Conservation (phyloP, 2,888 invertebrate species). For the Protophormia terraenovae region DNA sequence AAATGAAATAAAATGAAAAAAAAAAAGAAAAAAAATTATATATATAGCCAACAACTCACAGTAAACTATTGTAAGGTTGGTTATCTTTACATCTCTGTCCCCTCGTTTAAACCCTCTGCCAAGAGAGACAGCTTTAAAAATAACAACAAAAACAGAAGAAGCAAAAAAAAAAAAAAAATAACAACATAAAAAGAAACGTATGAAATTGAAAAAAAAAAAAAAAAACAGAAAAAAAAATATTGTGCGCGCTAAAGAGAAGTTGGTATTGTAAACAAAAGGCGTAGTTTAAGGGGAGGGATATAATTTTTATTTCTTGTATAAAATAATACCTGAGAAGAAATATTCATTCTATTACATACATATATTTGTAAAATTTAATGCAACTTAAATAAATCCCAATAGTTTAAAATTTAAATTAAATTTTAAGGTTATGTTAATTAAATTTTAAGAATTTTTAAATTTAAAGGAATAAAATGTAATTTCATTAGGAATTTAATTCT, state of each 20-base stretch:
- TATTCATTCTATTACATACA: no score
- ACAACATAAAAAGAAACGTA: constrained; percentile 56
- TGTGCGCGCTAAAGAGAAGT: constrained; percentile 60
- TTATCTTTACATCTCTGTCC: constrained; percentile 66
- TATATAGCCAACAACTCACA: constrained; percentile 55
- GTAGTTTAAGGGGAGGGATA: constrained; percentile 1
- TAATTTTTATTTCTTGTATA: no score
- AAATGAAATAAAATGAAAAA: constrained; percentile 60
- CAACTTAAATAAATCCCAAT: no score
- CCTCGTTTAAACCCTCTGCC: constrained; percentile 52
- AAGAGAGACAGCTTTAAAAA: constrained; percentile 64
- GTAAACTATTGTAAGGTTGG: constrained; percentile 66
- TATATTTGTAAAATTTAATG: no score
- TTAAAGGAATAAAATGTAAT: no score
- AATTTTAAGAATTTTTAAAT: no score
- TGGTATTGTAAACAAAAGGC: constrained; percentile 34
- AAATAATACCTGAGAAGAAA: no score
- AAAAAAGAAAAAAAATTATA: constrained; percentile 22
- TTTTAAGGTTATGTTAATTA: no score
- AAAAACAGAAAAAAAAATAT: constrained; percentile 25
- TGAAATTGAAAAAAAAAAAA: constrained; percentile 42
- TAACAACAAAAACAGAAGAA: constrained; percentile 56
- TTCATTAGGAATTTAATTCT: no score
- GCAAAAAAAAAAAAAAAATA: constrained; percentile 17
- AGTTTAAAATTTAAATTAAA: no score